Evolutionary conservation across 2,797 vertebrate genomes (phyloP).

Genomic region (Adrianichthys oophorus): DNA sequence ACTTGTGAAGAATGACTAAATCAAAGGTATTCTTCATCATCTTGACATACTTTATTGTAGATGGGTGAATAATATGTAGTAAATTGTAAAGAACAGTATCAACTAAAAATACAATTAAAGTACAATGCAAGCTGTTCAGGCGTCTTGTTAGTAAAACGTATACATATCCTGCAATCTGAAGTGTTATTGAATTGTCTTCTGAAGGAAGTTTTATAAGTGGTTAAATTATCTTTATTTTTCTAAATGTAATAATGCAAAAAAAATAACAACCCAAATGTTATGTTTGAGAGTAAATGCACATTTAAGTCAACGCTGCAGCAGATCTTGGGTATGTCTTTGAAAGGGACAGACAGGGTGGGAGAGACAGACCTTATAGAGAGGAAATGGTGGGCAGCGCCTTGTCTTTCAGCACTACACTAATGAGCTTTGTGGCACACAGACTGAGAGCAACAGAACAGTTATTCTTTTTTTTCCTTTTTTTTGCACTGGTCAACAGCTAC

Average conservation of each 20-base stretch:
- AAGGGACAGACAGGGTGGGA: slow-evolving; percentile 36
- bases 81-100: too few species aligned
- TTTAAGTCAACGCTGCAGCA: slow-evolving; percentile 20
- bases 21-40: too few species aligned
- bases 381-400: slow-evolving; percentile 71
- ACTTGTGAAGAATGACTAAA: too few species aligned
- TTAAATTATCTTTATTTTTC: too few species aligned
- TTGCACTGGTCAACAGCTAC: slow-evolving; percentile 55
- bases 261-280: background rate
- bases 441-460: slow-evolving; percentile 77
- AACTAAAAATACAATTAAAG: too few species aligned
- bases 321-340: slow-evolving; percentile 24
- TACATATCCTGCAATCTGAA: too few species aligned
- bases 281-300: slow-evolving; percentile 4
- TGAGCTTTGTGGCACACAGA: slow-evolving; percentile 70
- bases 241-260: background rate
- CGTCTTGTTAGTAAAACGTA: too few species aligned
- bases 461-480: slow-evolving; percentile 16
- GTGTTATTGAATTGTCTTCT: too few species aligned
- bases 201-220: too few species aligned
- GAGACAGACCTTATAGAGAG: slow-evolving; percentile 58
- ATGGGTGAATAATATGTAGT: too few species aligned
- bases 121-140: too few species aligned
- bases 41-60: too few species aligned
- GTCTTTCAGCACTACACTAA: slow-evolving; percentile 77